Conservation (phyloP, 2,797 vertebrate species). For the Pantherophis alleghaniensis region DNA sequence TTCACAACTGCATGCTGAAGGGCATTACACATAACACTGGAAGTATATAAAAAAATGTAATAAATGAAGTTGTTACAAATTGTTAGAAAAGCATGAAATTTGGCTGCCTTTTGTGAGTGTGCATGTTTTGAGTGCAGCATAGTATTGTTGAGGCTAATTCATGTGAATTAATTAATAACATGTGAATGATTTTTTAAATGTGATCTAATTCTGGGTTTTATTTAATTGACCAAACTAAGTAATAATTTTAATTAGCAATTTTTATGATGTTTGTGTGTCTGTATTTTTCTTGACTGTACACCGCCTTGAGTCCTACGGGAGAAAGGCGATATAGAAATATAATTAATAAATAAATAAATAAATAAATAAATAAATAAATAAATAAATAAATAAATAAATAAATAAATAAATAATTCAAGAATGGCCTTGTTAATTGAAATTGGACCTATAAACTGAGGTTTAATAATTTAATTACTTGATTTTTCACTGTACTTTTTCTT, state of each 20-base stretch:
- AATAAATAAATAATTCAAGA: neutral
- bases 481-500: neutral
- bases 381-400: too few species aligned
- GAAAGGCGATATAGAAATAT: too few species aligned
- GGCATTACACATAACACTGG: neutral
- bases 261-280: too few species aligned
- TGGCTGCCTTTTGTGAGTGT: neutral
- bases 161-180: too few species aligned
- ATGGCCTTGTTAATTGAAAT: neutral
- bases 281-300: too few species aligned
- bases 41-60: neutral
- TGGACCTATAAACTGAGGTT: neutral
- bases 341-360: too few species aligned
- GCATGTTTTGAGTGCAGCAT: neutral
- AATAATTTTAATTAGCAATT: too few species aligned
- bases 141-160: neutral
- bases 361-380: too few species aligned
- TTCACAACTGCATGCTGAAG: neutral
- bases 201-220: too few species aligned
- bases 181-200: too few species aligned
- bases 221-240: too few species aligned
- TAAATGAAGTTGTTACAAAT: neutral
- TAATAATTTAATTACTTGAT: neutral
- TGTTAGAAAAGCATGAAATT: neutral
- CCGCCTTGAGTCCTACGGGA: too few species aligned